Conservation (phyloP, 2,888 invertebrate genomes). For the Toxonevra muliebris region DNA sequence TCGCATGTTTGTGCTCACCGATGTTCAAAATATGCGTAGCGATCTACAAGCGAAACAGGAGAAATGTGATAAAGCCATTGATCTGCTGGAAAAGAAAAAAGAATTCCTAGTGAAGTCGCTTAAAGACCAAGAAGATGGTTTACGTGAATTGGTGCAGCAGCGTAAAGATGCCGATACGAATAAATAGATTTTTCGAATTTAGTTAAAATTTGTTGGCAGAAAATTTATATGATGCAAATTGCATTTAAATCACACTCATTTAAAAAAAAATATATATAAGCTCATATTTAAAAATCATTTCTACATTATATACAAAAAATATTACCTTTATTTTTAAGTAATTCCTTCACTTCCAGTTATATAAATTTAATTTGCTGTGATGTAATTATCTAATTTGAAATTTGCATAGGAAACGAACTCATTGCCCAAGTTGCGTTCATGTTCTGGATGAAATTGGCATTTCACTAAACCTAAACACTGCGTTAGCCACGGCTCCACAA, state of each 20-base stretch:
- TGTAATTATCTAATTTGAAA: conserved; percentile 74
- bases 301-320: not conserved
- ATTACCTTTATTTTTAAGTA: conserved; percentile 1
- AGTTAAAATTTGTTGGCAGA: too few relatives aligned
- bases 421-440: conserved; percentile 90
- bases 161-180: conserved; percentile 67
- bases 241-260: too few relatives aligned
- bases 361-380: not conserved
- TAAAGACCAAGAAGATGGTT: conserved; percentile 83
- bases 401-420: conserved; percentile 92
- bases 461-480: conserved; percentile 72
- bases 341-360: not conserved
- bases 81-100: conserved; percentile 76
- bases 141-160: conserved; percentile 80
- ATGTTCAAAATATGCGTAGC: conserved; percentile 70
- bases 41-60: conserved; percentile 71
- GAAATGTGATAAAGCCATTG: conserved; percentile 74
- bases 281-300: too few relatives aligned
- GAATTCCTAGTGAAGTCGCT: conserved; percentile 77
- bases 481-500: conserved; percentile 76
- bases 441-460: conserved; percentile 80
- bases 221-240: too few relatives aligned
- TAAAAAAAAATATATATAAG: too few relatives aligned
- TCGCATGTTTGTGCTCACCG: conserved; percentile 80
- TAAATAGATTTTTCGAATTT: too few relatives aligned